Percentiles rank a stretch among this genome's conserved stretches.
Conservation (phyloP, 1,140 invertebrate species). For the Hermatobates lingyangjiaoensis region DNA sequence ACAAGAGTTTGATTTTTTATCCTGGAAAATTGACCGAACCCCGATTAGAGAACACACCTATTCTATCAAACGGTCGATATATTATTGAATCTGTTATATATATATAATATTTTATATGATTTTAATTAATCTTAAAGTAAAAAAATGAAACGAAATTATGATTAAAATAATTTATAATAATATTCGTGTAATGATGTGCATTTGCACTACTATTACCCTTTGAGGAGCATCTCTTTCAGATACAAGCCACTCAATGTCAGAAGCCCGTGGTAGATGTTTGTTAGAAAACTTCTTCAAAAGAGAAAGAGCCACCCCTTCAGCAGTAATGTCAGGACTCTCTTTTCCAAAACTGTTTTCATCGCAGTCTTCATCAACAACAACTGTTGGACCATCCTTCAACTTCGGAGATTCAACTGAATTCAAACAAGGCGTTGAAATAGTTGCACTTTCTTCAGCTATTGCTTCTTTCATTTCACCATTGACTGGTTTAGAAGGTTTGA, state of each 20-base stretch:
- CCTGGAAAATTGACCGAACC: too few species aligned
- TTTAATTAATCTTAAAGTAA: neutral
- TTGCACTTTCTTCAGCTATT: constrained; percentile 28
- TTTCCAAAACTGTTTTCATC: neutral
- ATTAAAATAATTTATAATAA: neutral
- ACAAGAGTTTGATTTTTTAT: too few species aligned
- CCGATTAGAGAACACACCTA: neutral
- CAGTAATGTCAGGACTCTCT: constrained; percentile 31
- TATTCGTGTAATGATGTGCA: neutral
- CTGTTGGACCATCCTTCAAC: neutral
- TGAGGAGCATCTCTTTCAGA: constrained; percentile 62
- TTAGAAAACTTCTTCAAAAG: constrained; percentile 57
- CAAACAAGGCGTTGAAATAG: neutral
- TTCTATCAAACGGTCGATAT: neutral
- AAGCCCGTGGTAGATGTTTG: constrained; percentile 54
- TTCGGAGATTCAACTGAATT: neutral
- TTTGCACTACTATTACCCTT: constrained; percentile 24
- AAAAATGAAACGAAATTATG: neutral
- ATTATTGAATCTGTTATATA: neutral
- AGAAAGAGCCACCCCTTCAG: constrained; percentile 59
- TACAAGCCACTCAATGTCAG: constrained; percentile 65
- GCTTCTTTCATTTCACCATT: constrained; percentile 7
- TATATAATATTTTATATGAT: neutral
- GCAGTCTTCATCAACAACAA: neutral
- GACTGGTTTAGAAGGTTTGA: constrained; percentile 12